phyloP scores from a whole-genome alignment of 2,797 vertebrate species.

The Momotus momota region DNA sequence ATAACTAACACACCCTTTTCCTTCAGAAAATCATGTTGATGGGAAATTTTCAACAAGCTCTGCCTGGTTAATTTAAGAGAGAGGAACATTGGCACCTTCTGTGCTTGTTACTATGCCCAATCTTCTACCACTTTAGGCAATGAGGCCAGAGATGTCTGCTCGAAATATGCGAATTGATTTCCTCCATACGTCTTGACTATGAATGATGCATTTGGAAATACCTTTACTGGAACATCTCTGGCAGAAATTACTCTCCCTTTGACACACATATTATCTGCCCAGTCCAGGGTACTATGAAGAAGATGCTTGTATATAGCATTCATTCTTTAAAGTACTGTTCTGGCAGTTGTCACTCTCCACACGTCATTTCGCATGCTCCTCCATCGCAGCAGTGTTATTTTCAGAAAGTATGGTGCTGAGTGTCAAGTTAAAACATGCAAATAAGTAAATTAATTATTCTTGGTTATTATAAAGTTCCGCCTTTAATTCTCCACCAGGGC shows the following conservation, averaged over 20 bases:
- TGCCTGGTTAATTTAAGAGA: neutral
- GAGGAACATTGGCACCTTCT: neutral
- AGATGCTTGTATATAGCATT: neutral
- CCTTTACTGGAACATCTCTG: neutral
- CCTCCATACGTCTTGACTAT: neutral
- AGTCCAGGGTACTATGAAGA: neutral
- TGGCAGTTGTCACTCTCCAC: neutral
- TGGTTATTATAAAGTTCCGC: slow-evolving; percentile 3
- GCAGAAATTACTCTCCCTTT: neutral
- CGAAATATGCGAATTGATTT: neutral
- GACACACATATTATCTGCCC: neutral
- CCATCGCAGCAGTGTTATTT: neutral
- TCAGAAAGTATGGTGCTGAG: neutral
- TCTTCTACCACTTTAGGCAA: neutral
- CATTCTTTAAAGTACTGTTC: neutral
- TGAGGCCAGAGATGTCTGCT: neutral
- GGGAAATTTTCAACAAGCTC: neutral
- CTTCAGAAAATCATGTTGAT: neutral
- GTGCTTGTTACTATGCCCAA: neutral
- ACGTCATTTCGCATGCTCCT: neutral
- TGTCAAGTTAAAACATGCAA: neutral
- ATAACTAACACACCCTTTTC: neutral
- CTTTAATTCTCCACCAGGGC: neutral
- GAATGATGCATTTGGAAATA: neutral
- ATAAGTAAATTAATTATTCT: neutral